Percentiles rank a stretch among this genome's conserved stretches.
Conservation (phyloP, 2,888 invertebrate species). For the Drosophila crucigera region DNA sequence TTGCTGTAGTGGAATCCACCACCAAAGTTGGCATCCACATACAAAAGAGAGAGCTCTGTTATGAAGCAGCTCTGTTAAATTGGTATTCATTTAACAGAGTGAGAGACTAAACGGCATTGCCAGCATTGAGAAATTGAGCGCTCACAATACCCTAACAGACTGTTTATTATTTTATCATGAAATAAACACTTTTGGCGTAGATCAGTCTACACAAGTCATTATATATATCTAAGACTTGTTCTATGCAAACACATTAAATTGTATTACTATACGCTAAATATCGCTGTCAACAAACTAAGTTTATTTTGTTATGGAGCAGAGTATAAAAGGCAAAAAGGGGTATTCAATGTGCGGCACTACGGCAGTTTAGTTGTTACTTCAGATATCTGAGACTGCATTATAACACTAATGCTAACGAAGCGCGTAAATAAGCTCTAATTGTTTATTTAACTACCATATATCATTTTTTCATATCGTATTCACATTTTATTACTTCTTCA, state of each 20-base stretch:
- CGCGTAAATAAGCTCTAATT: slow-evolving; percentile 9
- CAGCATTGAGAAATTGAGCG: slow-evolving; percentile 34
- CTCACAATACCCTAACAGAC: neutral
- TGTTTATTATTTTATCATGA: neutral
- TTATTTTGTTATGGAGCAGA: no score
- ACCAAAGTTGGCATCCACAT: slow-evolving; percentile 54
- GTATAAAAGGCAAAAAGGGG: neutral
- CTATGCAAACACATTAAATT: neutral
- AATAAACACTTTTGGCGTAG: neutral
- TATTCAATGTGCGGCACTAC: neutral
- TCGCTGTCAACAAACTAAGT: neutral
- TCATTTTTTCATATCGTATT: slow-evolving; percentile 10
- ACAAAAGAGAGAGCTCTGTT: slow-evolving; percentile 40
- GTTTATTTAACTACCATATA: slow-evolving; percentile 20
- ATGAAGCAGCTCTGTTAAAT: slow-evolving; percentile 28
- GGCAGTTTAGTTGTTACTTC: neutral
- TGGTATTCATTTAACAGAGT: neutral
- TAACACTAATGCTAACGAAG: slow-evolving; percentile 11
- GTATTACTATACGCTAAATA: neutral
- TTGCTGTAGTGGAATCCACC: slow-evolving; percentile 71
- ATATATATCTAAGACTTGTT: neutral
- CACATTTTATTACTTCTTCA: slow-evolving; percentile 1
- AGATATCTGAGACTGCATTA: slow-evolving; percentile 9
- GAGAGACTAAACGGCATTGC: slow-evolving; percentile 50
- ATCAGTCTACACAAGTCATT: neutral